Base-by-base conservation (phyloP, 1,140 invertebrate genomes). In the Drosophila varians region DNA sequence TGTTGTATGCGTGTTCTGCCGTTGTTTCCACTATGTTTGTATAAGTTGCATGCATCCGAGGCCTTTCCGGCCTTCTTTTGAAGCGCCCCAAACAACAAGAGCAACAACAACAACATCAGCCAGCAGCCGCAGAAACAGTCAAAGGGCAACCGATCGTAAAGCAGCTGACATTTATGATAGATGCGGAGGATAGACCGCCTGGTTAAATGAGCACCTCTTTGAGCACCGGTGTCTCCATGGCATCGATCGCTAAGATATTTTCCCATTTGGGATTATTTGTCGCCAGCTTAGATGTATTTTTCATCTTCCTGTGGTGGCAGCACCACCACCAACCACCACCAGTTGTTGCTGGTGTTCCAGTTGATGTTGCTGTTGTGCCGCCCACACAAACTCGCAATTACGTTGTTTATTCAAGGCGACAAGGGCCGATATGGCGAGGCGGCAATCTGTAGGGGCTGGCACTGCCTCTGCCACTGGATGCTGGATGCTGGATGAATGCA, bases 321-420 rank as follows among this genome's bases (percentile, higher is more conserved):
- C 25, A 51, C 42, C n/a, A n/a, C n/a, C n/a, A n/a, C n/a, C n/a
- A n/a, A n/a, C n/a, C n/a, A n/a, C n/a, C n/a, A n/a, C n/a, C 51
- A 25, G 21, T 28, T 19, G 31, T 28, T 69, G 23, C 28, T 66
- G 57, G 18, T 43, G 55, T 61, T 66, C 56, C 6, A 61, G 56
- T 47, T 55, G 43, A 25, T 56, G 60, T 60, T 51, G 40, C 56
- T 75, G 36, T 66, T 86, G 71, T 73, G 82, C 76, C 80, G 82
- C 82, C 80, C 76, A 86, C 80, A 77, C 82, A 86, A 87, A 74
- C 82, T 87, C 65, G 80, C 80, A 86, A 86, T 86, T 86, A 86
- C 76, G 80, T 74, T 86, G 80, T 86, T 86, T 86, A 86, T 87
- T 86, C 80, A 87, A 54, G 73, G 77, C 70, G 76, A 84, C 79